Evolutionary conservation across 2,888 invertebrate genomes (phyloP).

Genomic region (Linnaemya vulpina): DNA sequence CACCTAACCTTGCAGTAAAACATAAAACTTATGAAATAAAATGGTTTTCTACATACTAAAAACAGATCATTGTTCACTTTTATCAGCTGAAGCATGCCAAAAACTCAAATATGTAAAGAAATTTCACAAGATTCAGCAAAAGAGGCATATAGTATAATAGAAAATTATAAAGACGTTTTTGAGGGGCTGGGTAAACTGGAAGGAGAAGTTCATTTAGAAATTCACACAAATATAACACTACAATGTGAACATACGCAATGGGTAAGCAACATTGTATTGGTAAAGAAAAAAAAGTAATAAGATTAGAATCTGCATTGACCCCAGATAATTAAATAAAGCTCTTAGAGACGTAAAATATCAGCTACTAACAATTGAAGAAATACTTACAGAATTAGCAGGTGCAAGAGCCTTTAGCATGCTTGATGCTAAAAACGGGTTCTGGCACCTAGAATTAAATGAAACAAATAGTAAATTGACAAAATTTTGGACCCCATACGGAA

Average conservation of each 20-base stretch:
- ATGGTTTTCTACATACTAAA: too few species aligned
- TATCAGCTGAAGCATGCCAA: not conserved
- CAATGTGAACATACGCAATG: constrained; percentile 22
- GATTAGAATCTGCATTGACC: too few species aligned
- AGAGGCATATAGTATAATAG: constrained; percentile 18
- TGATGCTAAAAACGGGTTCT: constrained; percentile 37
- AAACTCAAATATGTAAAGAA: constrained; percentile 2
- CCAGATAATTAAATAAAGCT: too few species aligned
- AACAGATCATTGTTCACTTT: too few species aligned
- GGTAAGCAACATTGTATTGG: constrained; percentile 23
- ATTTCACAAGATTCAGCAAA: not conserved
- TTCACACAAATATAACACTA: constrained; percentile 1
- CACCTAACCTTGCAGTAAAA: too few species aligned
- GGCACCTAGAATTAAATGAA: constrained; percentile 39
- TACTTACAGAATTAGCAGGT: constrained; percentile 4
- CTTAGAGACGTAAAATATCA: constrained; percentile 18
- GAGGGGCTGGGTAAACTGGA: constrained; percentile 23
- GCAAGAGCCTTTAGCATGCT: constrained; percentile 12
- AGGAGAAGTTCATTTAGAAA: not conserved
- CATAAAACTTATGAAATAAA: too few species aligned
- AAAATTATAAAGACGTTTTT: constrained; percentile 21
- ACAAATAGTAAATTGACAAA: constrained; percentile 22
- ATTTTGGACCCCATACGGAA: constrained; percentile 45
- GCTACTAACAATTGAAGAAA: not conserved
- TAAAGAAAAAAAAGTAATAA: too few species aligned